Evolutionary conservation across 1,140 invertebrate species (phyloP).

Genomic region (Mya arenaria): DNA sequence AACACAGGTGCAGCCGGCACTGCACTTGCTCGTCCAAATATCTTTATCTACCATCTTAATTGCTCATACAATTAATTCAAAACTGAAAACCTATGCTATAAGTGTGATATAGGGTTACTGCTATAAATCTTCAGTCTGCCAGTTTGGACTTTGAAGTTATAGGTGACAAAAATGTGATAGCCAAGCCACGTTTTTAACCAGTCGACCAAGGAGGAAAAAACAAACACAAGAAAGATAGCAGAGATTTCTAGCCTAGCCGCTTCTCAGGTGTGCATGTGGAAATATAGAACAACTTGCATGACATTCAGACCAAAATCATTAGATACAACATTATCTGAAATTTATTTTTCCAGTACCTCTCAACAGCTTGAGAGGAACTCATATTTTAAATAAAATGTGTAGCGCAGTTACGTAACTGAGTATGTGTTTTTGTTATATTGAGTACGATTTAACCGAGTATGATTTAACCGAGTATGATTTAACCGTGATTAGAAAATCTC

Average conservation of each 20-base stretch:
- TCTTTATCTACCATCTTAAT: conserved; percentile 24
- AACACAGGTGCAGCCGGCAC: background rate
- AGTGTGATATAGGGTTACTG: conserved; percentile 10
- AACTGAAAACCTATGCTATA: conserved; percentile 17
- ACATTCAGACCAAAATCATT: too few species aligned
- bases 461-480: background rate
- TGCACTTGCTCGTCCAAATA: background rate
- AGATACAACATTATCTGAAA: too few species aligned
- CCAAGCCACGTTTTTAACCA: background rate
- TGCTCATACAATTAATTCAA: conserved; percentile 21
- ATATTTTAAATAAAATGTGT: too few species aligned
- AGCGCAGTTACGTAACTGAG: too few species aligned
- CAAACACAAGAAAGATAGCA: too few species aligned
- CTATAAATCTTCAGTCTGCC: conserved; percentile 20
- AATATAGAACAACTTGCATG: background rate
- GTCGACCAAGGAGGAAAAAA: too few species aligned
- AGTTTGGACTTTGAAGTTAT: conserved; percentile 13
- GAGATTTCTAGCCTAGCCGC: background rate
- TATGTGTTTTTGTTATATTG: too few species aligned
- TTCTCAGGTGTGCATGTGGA: background rate
- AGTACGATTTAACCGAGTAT: too few species aligned
- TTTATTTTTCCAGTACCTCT: background rate
- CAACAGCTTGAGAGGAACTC: too few species aligned
- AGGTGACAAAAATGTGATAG: conserved; percentile 50
- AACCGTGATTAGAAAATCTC: background rate